Evolutionary conservation across 2,797 vertebrate species (phyloP), one percentile per base, ranked within the genome.

Genomic region (Percopsis omiscomaycus): DNA sequence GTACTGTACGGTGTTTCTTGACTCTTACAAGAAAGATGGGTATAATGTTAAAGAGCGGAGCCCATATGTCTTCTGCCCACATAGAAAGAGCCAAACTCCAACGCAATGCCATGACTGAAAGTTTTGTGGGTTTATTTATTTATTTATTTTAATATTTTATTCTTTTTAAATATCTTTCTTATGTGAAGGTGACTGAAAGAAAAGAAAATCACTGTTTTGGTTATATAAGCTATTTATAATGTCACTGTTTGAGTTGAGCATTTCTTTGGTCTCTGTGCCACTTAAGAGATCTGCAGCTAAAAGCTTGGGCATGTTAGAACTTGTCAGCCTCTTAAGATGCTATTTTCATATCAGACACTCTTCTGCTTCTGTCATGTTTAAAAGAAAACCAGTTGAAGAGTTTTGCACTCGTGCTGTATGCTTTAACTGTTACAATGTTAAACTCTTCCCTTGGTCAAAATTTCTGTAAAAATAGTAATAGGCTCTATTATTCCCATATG

Each of bases 21-120:
- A 49, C 68, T 75, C 81, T 78, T 84, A 74, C 64, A 65, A 37
- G 32, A 77, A 73, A 73, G 66, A 80, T 66, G 64, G 58, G 30
- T 55, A 32, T 62, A 62, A 66, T 49, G 72, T 64, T 71, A 69
- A 73, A 79, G 68, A 45, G 27, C 56, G 9, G 48, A 58, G 49
- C 73, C 53, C 22, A 16, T 66, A 73, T 80, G 59, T 77, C 78
- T 77, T 61, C 56, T 71, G 57, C 63, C 42, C 50, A 60, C 53
- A 12, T 42, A 44, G 10, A 1, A 61, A 61, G 74, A 79, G 66
- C 84, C 64, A 63, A 69, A 57, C 47, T 68, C 58, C 6, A 4
- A 68, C 60, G 66, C 55, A 14, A 37, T 22, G 59, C 65, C 30
- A 53, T 46, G 56, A 69, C 53, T 46, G 46, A 42, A 29, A 0